These are phyloP conservation scores for Biston betularia DNA, from an alignment of 2,888 invertebrate species.

Conservation along the genomic window DNA sequence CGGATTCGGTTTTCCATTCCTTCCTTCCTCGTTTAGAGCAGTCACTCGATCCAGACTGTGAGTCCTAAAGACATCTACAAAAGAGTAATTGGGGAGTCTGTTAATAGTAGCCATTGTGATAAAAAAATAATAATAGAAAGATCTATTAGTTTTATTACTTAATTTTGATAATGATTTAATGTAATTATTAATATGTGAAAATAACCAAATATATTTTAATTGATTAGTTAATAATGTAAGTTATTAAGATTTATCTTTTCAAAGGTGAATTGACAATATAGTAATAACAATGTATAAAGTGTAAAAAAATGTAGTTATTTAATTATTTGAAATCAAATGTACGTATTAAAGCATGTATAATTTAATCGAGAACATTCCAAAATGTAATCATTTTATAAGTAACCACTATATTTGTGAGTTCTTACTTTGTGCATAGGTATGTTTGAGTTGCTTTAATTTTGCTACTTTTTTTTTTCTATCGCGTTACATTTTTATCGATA, in stretches of 20 bases:
- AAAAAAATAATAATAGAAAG: slow-evolving; percentile 1
- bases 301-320: slow-evolving; percentile 39
- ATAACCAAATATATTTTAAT: slow-evolving; percentile 27
- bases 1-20: too few species aligned
- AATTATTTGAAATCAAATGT: slow-evolving; percentile 9
- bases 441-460: too few species aligned
- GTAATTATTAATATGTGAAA: slow-evolving; percentile 1
- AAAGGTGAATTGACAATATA: slow-evolving; percentile 58
- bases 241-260: slow-evolving; percentile 39
- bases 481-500: not conserved
- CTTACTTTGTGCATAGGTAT: too few species aligned
- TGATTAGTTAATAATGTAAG: slow-evolving; percentile 8
- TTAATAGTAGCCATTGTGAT: slow-evolving; percentile 3
- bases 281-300: slow-evolving; percentile 38
- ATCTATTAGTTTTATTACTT: slow-evolving; percentile 2
- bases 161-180: slow-evolving; percentile 5
- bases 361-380: slow-evolving; percentile 10
- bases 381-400: too few species aligned
- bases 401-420: too few species aligned
- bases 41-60: too few species aligned
- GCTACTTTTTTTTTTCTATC: not conserved
- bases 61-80: not conserved
- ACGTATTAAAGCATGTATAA: not conserved
- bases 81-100: not conserved
- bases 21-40: too few species aligned